Evolutionary conservation across 2,113 vertebrate species (phyloP), one percentile per base, ranked within the genome.

Genomic region (Paramormyrops kingsleyae): DNA sequence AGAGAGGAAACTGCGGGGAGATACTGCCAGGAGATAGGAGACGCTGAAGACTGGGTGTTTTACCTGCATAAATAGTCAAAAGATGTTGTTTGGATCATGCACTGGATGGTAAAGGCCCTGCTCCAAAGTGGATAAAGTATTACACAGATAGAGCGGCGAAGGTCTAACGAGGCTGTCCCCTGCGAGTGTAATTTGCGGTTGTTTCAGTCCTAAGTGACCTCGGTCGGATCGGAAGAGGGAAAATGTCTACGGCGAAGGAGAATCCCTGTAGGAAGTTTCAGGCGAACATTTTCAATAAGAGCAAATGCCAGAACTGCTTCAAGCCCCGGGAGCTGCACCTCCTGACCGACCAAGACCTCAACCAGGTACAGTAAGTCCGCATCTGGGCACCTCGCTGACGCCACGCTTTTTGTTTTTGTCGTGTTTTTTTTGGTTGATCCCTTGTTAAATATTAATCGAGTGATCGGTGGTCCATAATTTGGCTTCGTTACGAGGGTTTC

Each of bases 241-340:
- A 88, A 5, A 96, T 96, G 96, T 96, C 96, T 92, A 39, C 94
- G 84, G 94, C 94, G 0, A 96, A 96, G 91, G 96, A 97, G 92
- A 97, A 95, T 90, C 91, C 96, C 27, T 97, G 96, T 83, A 95
- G 96, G 91, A 97, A 97, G 92, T 97, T 97, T 89, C 96, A 97
- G 91, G 96, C 96, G 35, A 97, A 97, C 92, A 96, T 97, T 92
- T 97, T 97, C 91, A 97, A 97, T 90, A 97, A 97, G 92, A 97
- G 96, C 89, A 97, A 97, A 95, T 97, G 96, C 95, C 96, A 97
- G 92, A 97, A 97, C 93, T 97, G 96, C 93, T 97, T 97, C 92
- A 97, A 97, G 90, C 96, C 96, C 0, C 91, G 96, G 53, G 96
- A 97, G 92, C 90, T 96, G 90, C 96, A 97, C 93, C 95, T 97